Evolutionary conservation across 2,113 vertebrate species (phyloP).

Genomic region (Rissa tridactyla): DNA sequence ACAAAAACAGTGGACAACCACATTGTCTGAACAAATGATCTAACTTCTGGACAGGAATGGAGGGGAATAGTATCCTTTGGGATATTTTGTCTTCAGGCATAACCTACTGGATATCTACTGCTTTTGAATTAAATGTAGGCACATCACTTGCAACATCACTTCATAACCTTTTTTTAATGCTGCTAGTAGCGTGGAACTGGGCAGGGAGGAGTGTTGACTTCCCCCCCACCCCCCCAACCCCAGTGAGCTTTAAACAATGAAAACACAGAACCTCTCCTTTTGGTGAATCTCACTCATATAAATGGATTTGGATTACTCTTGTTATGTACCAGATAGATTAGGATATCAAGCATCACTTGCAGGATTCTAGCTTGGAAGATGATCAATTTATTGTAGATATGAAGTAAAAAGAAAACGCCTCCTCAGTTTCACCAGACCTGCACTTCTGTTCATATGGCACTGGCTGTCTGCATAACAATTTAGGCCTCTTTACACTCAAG

Average conservation of each 20-base stretch:
- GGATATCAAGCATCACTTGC: not conserved
- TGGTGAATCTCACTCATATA: not conserved
- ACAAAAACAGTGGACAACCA: not conserved
- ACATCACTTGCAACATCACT: not conserved
- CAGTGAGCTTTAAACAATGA: not conserved
- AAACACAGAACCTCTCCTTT: not conserved
- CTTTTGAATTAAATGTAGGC: not conserved
- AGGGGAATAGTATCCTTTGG: not conserved
- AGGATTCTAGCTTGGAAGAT: not conserved
- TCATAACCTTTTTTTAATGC: not conserved
- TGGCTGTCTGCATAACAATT: not conserved
- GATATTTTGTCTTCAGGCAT: not conserved
- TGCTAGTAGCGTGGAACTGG: not conserved
- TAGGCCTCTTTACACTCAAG: not conserved
- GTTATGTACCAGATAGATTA: not conserved
- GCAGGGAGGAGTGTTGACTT: fast-evolving
- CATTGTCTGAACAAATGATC: not conserved
- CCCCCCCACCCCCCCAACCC: fast-evolving
- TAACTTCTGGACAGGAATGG: not conserved
- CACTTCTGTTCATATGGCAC: not conserved
- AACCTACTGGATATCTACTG: not conserved
- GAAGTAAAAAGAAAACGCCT: not conserved
- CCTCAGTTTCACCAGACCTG: not conserved
- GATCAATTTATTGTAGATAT: not conserved
- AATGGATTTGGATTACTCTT: not conserved